Evolutionary conservation across 1,140 invertebrate species (phyloP).

Genomic region (Archegozetes longisetosus): DNA sequence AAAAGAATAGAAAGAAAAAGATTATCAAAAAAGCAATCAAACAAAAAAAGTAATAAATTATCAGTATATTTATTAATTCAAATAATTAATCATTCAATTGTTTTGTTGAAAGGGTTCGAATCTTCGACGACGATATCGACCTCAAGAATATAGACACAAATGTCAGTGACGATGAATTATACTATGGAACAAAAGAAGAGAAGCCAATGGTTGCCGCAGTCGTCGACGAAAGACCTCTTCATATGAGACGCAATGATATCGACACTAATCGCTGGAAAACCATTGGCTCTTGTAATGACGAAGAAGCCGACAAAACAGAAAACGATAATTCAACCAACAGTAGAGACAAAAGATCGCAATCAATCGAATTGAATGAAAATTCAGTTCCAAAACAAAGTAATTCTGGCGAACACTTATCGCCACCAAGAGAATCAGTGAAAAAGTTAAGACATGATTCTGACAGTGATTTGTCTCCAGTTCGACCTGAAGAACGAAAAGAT

Average conservation of each 20-base stretch:
- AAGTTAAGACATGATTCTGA: not conserved
- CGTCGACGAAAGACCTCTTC: slow-evolving; percentile 62
- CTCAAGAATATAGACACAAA: slow-evolving; percentile 41
- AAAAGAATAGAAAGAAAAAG: slow-evolving; percentile 11
- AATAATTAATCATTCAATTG: not conserved
- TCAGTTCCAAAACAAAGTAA: slow-evolving; percentile 10
- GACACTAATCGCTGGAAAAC: slow-evolving; percentile 52
- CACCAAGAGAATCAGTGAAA: not conserved
- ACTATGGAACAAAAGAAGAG: slow-evolving; percentile 54
- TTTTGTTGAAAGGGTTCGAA: slow-evolving; percentile 49
- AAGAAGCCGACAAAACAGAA: slow-evolving; percentile 26
- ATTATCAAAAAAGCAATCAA: slow-evolving; percentile 1
- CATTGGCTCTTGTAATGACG: slow-evolving; percentile 32
- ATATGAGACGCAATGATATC: slow-evolving; percentile 45
- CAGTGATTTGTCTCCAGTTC: not conserved
- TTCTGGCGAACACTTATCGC: not conserved
- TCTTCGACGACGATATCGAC: slow-evolving; percentile 76
- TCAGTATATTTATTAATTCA: not conserved
- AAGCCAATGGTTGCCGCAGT: slow-evolving; percentile 76
- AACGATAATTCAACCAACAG: not conserved
- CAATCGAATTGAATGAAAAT: slow-evolving; percentile 19
- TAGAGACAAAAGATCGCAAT: slow-evolving; percentile 13
- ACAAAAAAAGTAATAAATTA: not conserved
- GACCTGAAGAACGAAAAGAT: too few relatives aligned
- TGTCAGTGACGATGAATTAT: slow-evolving; percentile 44